Percentiles rank a stretch among this genome's conserved stretches.
Conservation (phyloP, 1,140 invertebrate genomes). For the Lepidurus packardi region DNA sequence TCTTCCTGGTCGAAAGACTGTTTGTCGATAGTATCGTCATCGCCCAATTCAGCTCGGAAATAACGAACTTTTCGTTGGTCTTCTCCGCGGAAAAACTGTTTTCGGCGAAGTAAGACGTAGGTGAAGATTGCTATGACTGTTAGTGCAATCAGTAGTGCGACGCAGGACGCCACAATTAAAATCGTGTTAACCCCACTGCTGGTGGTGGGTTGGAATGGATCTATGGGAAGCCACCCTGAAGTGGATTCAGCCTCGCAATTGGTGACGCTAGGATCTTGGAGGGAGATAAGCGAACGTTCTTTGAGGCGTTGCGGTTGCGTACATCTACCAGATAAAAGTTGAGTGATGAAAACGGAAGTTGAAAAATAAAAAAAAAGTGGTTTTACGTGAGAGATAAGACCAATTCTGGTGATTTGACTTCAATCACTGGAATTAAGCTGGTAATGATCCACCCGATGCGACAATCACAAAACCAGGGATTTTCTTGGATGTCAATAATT, state of each 20-base stretch:
- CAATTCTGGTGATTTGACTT: conserved; percentile 34
- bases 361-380: background rate
- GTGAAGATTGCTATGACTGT: background rate
- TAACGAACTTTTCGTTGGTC: background rate
- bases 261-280: conserved; percentile 5
- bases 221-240: background rate
- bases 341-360: background rate
- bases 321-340: background rate
- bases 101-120: background rate
- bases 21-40: background rate
- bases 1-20: background rate
- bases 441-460: conserved; percentile 35
- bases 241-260: background rate
- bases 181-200: background rate
- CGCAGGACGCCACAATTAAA: background rate
- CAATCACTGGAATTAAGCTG: conserved; percentile 31
- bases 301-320: background rate
- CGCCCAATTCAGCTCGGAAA: background rate
- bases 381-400: conserved; percentile 34
- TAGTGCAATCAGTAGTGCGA: background rate
- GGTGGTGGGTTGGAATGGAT: background rate
- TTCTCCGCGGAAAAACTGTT: background rate
- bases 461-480: conserved; percentile 38
- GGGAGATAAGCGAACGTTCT: background rate
- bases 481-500: conserved; percentile 36